Evolutionary conservation across 2,888 invertebrate species (phyloP), one percentile per base, ranked within the genome.

Genomic region (Acanthoscelides obtectus): DNA sequence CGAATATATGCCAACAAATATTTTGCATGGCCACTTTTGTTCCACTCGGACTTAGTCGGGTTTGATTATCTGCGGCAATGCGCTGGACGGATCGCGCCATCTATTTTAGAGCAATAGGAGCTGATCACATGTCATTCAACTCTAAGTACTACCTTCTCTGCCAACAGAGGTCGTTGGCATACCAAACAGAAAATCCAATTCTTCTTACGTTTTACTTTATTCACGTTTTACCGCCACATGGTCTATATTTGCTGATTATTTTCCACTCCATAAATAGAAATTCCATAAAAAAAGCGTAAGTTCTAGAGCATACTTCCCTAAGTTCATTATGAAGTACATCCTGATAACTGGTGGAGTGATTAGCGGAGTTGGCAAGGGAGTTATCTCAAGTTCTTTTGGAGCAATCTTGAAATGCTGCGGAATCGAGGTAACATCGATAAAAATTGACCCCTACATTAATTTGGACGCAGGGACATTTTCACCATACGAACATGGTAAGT

Each of bases 391-490:
- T 86, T 96, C 96, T 63, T 94, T 99, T 86, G 99, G 98, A 68
- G 96, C 97, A 64, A 92, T 98, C 82, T 88, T 99, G 64, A 98
- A 99, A 87, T 94, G 96, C 81, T 96, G 96, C 84, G 97, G 97
- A 27, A 93, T 98, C 77, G 92, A 94, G 86, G 98, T 99, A 71
- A 98, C 99, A 71, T 96, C 98, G 67, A 99, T 99, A 82, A 99
- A 99, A 90, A 99, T 99, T 84, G 99, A 99, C 86, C 99, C 99
- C 0, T 99, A 99, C 84, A 96, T 99, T 77, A 99, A 99, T 87
- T 97, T 99, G 75, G 99, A 99, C 86, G 99, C 99, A 76, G 99
- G 99, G 73, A 99, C 99, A 22, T 99, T 99, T 87, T 98, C 98
- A 12, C 99, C 99, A 0, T 99, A 97, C 83, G 99, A 99, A 84